A percentile compares a stretch with the other conserved stretches of the same genome.
These are phyloP conservation scores for Clunio marinus DNA, from an alignment of 2,888 invertebrate genomes.

Conservation along the genomic window DNA sequence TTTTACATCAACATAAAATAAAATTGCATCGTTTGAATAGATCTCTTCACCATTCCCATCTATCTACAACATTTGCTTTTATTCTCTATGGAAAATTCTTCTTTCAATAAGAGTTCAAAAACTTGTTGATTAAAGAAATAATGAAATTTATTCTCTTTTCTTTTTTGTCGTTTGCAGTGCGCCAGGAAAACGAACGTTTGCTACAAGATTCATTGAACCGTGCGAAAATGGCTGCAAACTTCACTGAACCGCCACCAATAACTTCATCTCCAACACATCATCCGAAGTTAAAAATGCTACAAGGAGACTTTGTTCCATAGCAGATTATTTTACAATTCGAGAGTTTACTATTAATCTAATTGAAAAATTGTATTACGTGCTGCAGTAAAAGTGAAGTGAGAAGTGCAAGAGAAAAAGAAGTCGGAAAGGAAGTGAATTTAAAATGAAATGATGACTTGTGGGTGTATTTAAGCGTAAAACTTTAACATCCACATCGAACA, in stretches of 20 bases:
- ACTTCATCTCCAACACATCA: conserved; percentile 43
- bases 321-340: conserved; percentile 31
- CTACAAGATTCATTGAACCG: conserved; percentile 70
- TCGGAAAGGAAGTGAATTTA: no score
- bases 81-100: no score
- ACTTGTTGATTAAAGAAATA: not conserved
- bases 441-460: no score
- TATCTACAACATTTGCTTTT: no score
- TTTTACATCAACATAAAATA: no score
- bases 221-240: conserved; percentile 49
- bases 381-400: not conserved
- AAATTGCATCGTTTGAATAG: no score
- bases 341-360: conserved; percentile 28
- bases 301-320: conserved; percentile 34
- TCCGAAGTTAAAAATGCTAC: conserved; percentile 11
- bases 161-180: conserved; percentile 61
- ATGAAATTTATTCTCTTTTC: not conserved
- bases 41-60: no score
- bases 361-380: conserved; percentile 8
- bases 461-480: no score
- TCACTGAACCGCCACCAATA: conserved; percentile 47
- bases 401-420: not conserved
- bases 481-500: no score
- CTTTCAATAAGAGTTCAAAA: no score
- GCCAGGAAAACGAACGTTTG: conserved; percentile 83